A percentile compares a stretch with the other conserved stretches of the same genome.
These are phyloP conservation scores for Hydrochoerus hydrochaeris DNA, from an alignment of 2,113 vertebrate species.

Conservation along the genomic window DNA sequence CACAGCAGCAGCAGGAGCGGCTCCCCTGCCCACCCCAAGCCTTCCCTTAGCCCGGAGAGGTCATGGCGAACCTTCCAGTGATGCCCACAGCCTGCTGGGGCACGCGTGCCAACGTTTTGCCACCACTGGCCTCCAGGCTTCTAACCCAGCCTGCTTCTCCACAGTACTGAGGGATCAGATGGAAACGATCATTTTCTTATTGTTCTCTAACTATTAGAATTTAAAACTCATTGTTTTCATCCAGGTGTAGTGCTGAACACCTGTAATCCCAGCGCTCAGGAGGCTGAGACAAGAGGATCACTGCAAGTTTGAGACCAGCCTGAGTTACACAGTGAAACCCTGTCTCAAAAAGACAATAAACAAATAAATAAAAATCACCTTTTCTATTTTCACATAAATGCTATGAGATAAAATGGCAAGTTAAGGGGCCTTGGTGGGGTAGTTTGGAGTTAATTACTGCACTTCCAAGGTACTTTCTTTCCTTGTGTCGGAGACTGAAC, in stretches of 20 bases:
- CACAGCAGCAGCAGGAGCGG: neutral
- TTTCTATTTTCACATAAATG: slow-evolving; percentile 7
- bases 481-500: no score
- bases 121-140: neutral
- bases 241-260: no score
- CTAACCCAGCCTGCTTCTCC: neutral
- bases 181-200: neutral
- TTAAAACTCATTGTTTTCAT: neutral
- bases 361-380: no score
- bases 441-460: neutral
- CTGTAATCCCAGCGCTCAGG: no score
- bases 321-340: no score
- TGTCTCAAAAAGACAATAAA: no score
- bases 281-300: no score
- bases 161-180: neutral
- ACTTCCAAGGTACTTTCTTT: neutral
- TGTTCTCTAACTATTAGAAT: neutral
- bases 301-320: no score
- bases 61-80: neutral
- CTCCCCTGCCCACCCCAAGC: neutral
- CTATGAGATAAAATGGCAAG: neutral
- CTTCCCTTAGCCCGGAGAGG: neutral
- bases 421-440: neutral
- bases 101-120: neutral
- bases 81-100: neutral